Base-by-base conservation (phyloP, 2,888 invertebrate species). In the Spodoptera exigua region DNA sequence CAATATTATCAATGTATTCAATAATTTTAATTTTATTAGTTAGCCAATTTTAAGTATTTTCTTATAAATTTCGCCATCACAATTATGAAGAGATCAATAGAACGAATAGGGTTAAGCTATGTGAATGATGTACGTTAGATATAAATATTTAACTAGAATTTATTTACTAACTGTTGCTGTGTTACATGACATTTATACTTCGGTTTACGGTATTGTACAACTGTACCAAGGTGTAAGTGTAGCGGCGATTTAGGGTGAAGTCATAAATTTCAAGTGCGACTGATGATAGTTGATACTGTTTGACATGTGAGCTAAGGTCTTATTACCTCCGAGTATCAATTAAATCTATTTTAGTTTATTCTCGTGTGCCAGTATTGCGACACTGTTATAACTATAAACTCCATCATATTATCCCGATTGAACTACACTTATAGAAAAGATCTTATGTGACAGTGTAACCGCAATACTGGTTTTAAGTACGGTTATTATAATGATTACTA, bases 241-340 rank as follows among this genome's bases (percentile, higher is more conserved):
- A 79, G 77, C 80, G 76, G 81, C 76, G 80, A 82, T 83, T 76
- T 76, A 79, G 65, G 74, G 80, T 78, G 83, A 82, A 85, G 82
- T 83, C 82, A 81, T 81, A 76, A 81, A 79, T 72, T 82, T 85
- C 79, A 79, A 84, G 89, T 81, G 88, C 89, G 92, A 92, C 92
- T 92, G 92, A 90, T 85, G 86, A 86, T 88, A 87, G 87, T 91
- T 91, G 93, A 91, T 93, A 90, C 92, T 89, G 80, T 89, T 86
- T 85, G 88, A 87, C 86, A 88, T 86, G 87, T 85, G 89, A 87
- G 88, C 85, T 90, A 89, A 89, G 90, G 89, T 93, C 89, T 89
- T 91, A 92, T 93, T 93, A 94, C 94, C 94, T 94, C 94, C 93
- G 94, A 93, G 93, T 94, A 93, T 93, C 93, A 90, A 93, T 93